Evolutionary conservation across 2,888 invertebrate genomes (phyloP), one percentile per base, ranked within the genome.

Genomic region (Magallana nippona): DNA sequence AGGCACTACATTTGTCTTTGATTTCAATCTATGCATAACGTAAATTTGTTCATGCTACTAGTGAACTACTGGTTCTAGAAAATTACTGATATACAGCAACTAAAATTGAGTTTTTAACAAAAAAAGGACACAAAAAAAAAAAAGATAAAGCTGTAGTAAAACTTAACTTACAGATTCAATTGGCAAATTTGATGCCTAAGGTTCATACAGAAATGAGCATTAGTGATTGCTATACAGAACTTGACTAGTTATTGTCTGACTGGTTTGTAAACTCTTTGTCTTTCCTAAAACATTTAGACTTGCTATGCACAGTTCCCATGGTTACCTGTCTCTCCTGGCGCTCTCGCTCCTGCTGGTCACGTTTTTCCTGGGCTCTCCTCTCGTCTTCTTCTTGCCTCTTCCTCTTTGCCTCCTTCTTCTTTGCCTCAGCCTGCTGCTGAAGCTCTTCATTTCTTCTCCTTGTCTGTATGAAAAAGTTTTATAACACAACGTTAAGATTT

Each of bases 271-370:
- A 44, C 44, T 44, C 0, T 44, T 44, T 44, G 44, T 44, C 44
- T 44, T 44, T 44, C 8, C 44, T 44, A 8, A 8, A 44, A 44
- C 8, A 44, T 44, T 44, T 44, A 44, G 44, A 44, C 44, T 44
- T 44, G 44, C 44, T 44, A 44, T 44, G 0, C 44, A 44, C 44
- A 44, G 44, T 32, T 78, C 44, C 44, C 11, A 17, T 55, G 19
- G 11, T 10, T 87, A 89, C 89, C 86, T 88, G 88, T 84, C 90
- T 89, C 81, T 93, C 93, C 71, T 90, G 88, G 57, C 88, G 85
- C 83, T 91, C 89, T 83, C 92, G 86, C 10, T 91, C 89, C 56
- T 90, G 88, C 96, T 44, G 97, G 91, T 91, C 91, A 92, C 88
- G 89, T 84, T 87, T 89, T n/a, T 91, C 89, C 87, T 86, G 89